Conservation (phyloP, 2,888 invertebrate genomes). For the Galerucella pusilla region DNA sequence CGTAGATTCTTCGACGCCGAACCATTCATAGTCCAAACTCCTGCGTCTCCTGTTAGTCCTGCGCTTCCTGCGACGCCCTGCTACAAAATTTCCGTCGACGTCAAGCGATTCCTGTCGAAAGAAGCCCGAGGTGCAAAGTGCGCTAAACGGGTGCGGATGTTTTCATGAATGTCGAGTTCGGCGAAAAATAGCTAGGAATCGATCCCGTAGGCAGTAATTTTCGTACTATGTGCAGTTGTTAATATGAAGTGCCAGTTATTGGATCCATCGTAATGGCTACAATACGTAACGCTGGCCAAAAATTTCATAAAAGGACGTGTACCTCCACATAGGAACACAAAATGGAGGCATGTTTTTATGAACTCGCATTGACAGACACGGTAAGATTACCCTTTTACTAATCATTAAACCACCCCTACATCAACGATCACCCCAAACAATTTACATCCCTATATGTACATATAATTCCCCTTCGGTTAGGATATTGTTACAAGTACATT, state of each 20-base stretch:
- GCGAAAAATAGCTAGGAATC: constrained; percentile 28
- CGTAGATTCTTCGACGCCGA: constrained; percentile 6
- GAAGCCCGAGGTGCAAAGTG: constrained; percentile 28
- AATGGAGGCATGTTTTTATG: constrained; percentile 59
- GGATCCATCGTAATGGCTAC: constrained; percentile 29
- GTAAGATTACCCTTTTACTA: constrained; percentile 53
- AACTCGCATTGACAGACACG: constrained; percentile 63
- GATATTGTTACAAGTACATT: neutral
- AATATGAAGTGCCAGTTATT: constrained; percentile 30
- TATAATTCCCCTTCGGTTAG: neutral
- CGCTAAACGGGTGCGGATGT: constrained; percentile 44
- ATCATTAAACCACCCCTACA: neutral
- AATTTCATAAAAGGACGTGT: constrained; percentile 45
- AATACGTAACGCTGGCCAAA: constrained; percentile 29
- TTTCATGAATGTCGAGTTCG: constrained; percentile 32
- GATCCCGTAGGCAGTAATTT: constrained; percentile 24
- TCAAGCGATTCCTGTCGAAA: constrained; percentile 25
- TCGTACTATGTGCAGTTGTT: constrained; percentile 27
- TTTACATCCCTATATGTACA: neutral
- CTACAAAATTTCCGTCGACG: constrained; percentile 27
- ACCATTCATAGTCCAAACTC: constrained; percentile 7
- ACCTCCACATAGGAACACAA: constrained; percentile 53
- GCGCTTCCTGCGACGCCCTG: constrained; percentile 34
- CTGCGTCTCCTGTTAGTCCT: constrained; percentile 23
- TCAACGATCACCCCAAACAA: neutral